Evolutionary conservation across 2,888 invertebrate species (phyloP).

Genomic region (Cephus spinipes): DNA sequence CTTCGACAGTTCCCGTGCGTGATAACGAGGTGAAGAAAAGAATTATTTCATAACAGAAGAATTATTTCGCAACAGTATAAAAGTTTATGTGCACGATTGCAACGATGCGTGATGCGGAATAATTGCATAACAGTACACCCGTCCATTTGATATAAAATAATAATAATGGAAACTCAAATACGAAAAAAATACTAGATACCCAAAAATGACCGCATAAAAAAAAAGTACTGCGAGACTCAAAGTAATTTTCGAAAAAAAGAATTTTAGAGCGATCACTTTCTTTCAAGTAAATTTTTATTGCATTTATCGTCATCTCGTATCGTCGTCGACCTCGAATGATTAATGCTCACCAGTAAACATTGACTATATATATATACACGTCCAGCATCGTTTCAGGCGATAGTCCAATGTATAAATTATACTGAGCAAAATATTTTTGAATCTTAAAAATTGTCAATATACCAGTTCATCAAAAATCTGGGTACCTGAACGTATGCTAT

Average conservation of each 20-base stretch:
- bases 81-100: too few relatives aligned
- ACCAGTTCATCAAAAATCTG: not conserved
- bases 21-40: not conserved
- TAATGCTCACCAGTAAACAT: not conserved
- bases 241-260: not conserved
- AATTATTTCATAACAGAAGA: not conserved
- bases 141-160: not conserved
- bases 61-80: not conserved
- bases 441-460: not conserved
- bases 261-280: not conserved
- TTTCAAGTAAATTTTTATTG: not conserved
- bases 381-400: not conserved
- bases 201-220: too few relatives aligned
- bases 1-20: not conserved
- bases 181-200: not conserved
- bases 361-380: not conserved
- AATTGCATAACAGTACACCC: not conserved
- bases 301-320: not conserved
- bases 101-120: not conserved
- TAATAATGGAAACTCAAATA: too few relatives aligned
- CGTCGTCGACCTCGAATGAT: too few relatives aligned
- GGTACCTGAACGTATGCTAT: not conserved
- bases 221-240: too few relatives aligned
- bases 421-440: not conserved
- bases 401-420: not conserved